phyloP scores from a whole-genome alignment of 1,140 invertebrate genomes.

The Pemphigus obesinymphae region DNA sequence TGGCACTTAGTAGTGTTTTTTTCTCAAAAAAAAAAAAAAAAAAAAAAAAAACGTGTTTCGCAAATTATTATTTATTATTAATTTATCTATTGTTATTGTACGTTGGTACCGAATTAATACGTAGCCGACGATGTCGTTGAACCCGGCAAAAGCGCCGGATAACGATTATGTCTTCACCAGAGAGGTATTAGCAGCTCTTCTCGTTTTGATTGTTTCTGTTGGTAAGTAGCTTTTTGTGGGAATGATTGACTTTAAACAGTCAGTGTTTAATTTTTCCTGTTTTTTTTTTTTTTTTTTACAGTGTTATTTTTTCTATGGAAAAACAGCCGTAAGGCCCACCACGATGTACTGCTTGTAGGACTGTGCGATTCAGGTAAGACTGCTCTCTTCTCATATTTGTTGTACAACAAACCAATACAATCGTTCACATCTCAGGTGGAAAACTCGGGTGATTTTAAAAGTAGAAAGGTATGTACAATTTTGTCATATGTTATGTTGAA shows the following conservation, averaged over 20 bases:
- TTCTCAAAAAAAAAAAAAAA: too few relatives aligned
- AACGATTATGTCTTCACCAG: not conserved
- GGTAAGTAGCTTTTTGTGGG: not conserved
- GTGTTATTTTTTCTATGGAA: conserved; percentile 59
- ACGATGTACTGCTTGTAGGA: conserved; percentile 72
- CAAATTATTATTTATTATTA: too few relatives aligned
- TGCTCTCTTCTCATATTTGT: conserved; percentile 67
- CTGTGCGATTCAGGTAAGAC: conserved; percentile 84
- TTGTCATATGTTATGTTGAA: not conserved
- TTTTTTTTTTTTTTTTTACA: not conserved
- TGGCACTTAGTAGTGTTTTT: too few relatives aligned
- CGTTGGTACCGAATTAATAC: too few relatives aligned
- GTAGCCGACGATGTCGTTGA: conserved; percentile 14
- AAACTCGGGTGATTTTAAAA: conserved; percentile 67
- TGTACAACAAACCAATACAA: conserved; percentile 64
- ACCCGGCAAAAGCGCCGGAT: not conserved
- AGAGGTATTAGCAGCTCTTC: not conserved
- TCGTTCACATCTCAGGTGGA: conserved; percentile 83
- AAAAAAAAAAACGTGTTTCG: too few relatives aligned
- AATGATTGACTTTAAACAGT: too few relatives aligned
- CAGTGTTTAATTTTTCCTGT: not conserved
- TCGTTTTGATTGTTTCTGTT: not conserved
- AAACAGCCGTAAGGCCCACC: conserved; percentile 54
- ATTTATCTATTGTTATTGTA: too few relatives aligned
- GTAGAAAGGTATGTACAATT: conserved; percentile 54